Evolutionary conservation across 2,888 invertebrate genomes (phyloP), one percentile per base, ranked within the genome.

Genomic region (Lysandra coridon): DNA sequence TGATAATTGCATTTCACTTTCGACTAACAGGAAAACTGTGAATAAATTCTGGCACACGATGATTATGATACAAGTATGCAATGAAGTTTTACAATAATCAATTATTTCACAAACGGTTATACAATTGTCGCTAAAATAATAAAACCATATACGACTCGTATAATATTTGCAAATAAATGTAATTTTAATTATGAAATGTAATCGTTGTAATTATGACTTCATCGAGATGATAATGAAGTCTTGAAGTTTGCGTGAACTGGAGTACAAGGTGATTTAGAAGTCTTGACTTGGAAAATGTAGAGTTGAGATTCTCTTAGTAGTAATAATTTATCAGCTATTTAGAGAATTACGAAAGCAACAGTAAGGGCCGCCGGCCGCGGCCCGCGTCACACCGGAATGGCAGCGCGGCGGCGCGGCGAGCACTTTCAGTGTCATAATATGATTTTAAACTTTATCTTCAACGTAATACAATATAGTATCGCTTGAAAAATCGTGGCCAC

Each of bases 61-160:
- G 12, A 69, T 33, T 33, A 33, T 69, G 5, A 69, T 37, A 33
- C 69, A 37, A 69, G 33, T 64, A 64, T 64, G 64, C 64, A 69
- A 33, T 37, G 5, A 12, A 33, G 69, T 69, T 69, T 69, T 69
- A 69, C 69, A 69, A 69, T 74, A 30, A 30, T 57, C 30, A 6
- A 37, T 76, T 76, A 37, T 76, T 76, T 76, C 76, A 76, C 33
- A 76, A 76, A 30, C 14, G 23, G 33, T 76, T 76, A 76, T 76
- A 76, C 44, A 76, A 76, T 33, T 76, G 76, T 76, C 76, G 57
- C 33, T 17, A 76, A 75, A 75, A 30, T 76, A 33, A 69, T 69
- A 69, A 69, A 69, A 17, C 76, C 76, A 57, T 76, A 76, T 53
- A 76, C 6, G 17, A 33, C 33, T 76, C 33, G 12, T 23, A 57